Evolutionary conservation across 1,140 invertebrate genomes (phyloP).

Genomic region (Drosophila nannoptera): DNA sequence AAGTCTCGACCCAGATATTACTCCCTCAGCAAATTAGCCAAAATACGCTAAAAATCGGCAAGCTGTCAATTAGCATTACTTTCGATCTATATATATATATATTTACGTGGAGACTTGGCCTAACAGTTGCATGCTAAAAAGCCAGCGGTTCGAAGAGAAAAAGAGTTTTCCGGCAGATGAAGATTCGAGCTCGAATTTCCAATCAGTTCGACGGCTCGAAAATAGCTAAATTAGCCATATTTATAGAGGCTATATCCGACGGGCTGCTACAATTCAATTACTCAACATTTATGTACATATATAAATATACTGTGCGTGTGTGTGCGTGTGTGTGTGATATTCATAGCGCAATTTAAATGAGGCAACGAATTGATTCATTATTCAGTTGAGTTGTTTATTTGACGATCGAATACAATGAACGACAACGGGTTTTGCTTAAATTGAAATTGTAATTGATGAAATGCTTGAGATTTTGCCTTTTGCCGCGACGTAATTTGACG

Average conservation of each 20-base stretch:
- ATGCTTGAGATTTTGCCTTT: constrained; percentile 69
- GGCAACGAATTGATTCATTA: constrained; percentile 58
- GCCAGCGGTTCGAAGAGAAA: too few species aligned
- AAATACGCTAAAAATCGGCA: constrained; percentile 37
- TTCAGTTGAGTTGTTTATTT: constrained; percentile 43
- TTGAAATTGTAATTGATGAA: constrained; percentile 77
- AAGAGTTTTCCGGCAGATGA: too few species aligned
- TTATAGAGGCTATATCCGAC: not conserved
- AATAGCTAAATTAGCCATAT: not conserved
- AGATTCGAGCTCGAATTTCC: too few species aligned
- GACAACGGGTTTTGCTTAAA: constrained; percentile 57
- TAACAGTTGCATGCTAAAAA: constrained; percentile 47
- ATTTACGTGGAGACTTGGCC: not conserved
- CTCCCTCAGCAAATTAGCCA: constrained; percentile 48
- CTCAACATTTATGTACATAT: not conserved
- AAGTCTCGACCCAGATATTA: constrained; percentile 79
- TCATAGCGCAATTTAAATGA: constrained; percentile 66
- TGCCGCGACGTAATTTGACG: constrained; percentile 56
- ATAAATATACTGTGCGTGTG: constrained; percentile 10
- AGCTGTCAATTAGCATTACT: constrained; percentile 50
- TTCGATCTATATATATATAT: constrained; percentile 19
- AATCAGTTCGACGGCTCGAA: too few species aligned
- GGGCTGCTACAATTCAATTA: constrained; percentile 28
- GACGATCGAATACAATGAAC: constrained; percentile 57
- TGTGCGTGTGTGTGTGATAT: constrained; percentile 16